phyloP scores from a whole-genome alignment of 2,888 invertebrate species.

The Pomacea canaliculata region DNA sequence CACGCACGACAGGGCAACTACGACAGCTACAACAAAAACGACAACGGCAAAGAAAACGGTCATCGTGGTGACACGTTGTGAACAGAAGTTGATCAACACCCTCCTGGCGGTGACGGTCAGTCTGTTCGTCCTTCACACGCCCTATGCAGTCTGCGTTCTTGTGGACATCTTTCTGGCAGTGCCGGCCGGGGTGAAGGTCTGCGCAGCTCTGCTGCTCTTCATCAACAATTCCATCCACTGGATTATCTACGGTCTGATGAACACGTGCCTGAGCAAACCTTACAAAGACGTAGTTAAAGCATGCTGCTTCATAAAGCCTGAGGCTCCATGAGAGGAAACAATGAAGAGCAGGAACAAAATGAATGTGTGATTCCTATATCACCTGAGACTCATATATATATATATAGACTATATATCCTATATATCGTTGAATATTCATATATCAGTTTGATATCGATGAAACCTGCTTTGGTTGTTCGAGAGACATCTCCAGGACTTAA shows the following conservation, averaged over 20 bases:
- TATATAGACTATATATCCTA: too few species aligned
- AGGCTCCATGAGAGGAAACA: too few species aligned
- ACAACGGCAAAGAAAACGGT: not conserved
- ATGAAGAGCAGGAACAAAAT: too few species aligned
- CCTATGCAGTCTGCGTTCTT: not conserved
- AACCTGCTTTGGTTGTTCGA: too few species aligned
- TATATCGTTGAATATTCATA: too few species aligned
- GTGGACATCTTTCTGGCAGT: not conserved
- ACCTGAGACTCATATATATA: too few species aligned
- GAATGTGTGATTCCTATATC: too few species aligned
- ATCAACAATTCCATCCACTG: not conserved
- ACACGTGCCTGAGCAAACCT: not conserved
- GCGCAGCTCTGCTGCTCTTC: not conserved
- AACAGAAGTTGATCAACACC: not conserved
- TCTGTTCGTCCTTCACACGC: not conserved
- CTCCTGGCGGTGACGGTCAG: not conserved
- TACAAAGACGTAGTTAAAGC: not conserved
- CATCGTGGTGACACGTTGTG: not conserved
- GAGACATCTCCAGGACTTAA: too few species aligned
- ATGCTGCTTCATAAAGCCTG: too few species aligned
- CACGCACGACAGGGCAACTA: not conserved
- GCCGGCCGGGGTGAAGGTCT: not conserved
- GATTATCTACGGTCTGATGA: conserved; percentile 1
- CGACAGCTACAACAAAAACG: not conserved
- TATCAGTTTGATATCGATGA: too few species aligned